Conservation (phyloP, 2,797 vertebrate genomes). For the Enteromius argenteus region DNA sequence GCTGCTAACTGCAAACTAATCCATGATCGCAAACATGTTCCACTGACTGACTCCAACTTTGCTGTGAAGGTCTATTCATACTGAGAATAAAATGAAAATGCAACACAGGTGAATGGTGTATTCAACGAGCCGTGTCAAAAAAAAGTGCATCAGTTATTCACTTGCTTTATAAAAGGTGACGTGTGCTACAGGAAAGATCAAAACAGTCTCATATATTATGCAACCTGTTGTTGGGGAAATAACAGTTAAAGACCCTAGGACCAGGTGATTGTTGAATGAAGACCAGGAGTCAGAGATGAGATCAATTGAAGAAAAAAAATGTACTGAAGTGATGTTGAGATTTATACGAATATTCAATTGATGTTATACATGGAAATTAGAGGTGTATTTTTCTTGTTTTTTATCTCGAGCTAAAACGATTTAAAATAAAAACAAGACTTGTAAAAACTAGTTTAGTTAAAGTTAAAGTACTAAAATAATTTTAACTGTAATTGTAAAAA, state of each 20-base stretch:
- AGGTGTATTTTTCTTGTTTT: background rate
- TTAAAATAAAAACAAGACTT: too few species aligned
- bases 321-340: background rate
- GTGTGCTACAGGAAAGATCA: too few species aligned
- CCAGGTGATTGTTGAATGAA: too few species aligned
- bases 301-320: too few species aligned
- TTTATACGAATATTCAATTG: background rate
- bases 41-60: background rate
- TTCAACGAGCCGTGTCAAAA: background rate
- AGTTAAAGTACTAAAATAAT: too few species aligned
- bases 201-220: background rate
- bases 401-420: too few species aligned
- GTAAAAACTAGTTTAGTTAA: too few species aligned
- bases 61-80: background rate
- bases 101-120: background rate
- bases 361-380: background rate
- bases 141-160: background rate
- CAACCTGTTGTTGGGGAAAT: too few species aligned
- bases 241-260: too few species aligned
- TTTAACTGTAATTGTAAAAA: too few species aligned
- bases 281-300: too few species aligned
- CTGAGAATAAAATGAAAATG: background rate
- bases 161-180: background rate
- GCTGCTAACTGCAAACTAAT: background rate
- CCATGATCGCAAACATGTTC: background rate